phyloP scores from a whole-genome alignment of 2,113 vertebrate genomes.

The Gallinago undulata region DNA sequence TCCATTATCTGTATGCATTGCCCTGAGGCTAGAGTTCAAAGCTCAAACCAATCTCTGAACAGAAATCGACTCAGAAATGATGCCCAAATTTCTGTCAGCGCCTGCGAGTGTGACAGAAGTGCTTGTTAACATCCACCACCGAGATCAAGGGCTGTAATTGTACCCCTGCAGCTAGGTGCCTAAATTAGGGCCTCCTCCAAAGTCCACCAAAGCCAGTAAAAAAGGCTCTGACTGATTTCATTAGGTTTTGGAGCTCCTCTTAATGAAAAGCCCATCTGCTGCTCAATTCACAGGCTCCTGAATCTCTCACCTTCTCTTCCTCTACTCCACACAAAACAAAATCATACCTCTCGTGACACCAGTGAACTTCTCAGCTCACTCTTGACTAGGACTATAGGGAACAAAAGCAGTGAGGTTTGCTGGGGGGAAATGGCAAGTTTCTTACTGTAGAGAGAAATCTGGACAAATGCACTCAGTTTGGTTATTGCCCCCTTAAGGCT shows the following conservation, averaged over 20 bases:
- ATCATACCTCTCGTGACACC: not conserved
- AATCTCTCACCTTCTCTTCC: not conserved
- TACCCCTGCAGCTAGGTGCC: not conserved
- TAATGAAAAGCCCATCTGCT: constrained; percentile 41
- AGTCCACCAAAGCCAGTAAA: not conserved
- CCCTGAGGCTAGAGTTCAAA: constrained; percentile 48
- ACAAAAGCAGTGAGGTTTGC: not conserved
- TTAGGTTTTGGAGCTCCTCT: not conserved
- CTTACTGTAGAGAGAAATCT: not conserved
- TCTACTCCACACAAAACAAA: not conserved
- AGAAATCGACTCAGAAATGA: not conserved
- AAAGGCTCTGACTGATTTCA: not conserved
- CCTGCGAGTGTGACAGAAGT: not conserved
- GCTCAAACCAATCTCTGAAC: constrained; percentile 12
- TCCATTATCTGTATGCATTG: constrained; percentile 36
- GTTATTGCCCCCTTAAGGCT: not conserved
- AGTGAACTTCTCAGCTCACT: not conserved
- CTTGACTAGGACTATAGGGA: not conserved
- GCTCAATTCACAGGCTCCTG: not conserved
- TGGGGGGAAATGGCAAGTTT: not conserved
- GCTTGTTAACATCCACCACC: not conserved
- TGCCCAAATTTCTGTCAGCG: not conserved
- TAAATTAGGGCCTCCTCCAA: not conserved
- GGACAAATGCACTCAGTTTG: not conserved
- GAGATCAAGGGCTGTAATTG: constrained; percentile 15